Base-by-base conservation (phyloP, 2,797 vertebrate genomes). In the Megalops cyprinoides region DNA sequence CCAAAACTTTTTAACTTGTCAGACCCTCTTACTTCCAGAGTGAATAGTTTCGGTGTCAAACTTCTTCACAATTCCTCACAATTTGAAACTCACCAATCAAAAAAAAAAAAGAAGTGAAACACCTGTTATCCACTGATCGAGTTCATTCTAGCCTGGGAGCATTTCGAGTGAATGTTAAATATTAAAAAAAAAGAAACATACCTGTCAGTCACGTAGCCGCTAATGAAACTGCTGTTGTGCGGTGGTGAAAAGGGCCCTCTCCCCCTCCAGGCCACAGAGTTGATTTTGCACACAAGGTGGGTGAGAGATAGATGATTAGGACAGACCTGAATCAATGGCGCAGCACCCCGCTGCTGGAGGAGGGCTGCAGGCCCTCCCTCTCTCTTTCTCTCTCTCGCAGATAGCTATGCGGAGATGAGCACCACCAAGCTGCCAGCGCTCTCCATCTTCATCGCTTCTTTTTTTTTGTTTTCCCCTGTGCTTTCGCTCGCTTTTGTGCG, bases 261-360 rank as follows among this genome's bases (percentile, higher is more conserved):
- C 42, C 9, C 3, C 31, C 65, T 42, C 34, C 18, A 7, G 65
- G 65, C 34, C 37, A 1, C 6, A 4, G 65, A 69, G 65, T 42
- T 69, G 65, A 69, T 69, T 69, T 69, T 69, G 15, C 18, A 42
- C 65, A 2, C 65, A 2, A 7, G 14, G 34, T 23, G 42, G 37
- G 37, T 25, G 37, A 42, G 65, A 69, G 65, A 69, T 67, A 69
- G 65, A 69, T 67, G 62, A 67, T 42, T 23, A 31, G 65, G 37
- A 4, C 1, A 42, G 37, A 7, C 34, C 65, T 69, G 23, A 69
- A 69, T 69, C 65, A 69, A 69, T 69, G 65, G 65, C 37, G 8
- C 15, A 1, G 34, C n/a, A 15, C 34, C 37, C 65, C 39, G 34
- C 39, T 20, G 37, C 65, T 39, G 65, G 18, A 69, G 18, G 15